Evolutionary conservation across 2,113 vertebrate species (phyloP), one percentile per base, ranked within the genome.

Genomic region (Puma concolor): DNA sequence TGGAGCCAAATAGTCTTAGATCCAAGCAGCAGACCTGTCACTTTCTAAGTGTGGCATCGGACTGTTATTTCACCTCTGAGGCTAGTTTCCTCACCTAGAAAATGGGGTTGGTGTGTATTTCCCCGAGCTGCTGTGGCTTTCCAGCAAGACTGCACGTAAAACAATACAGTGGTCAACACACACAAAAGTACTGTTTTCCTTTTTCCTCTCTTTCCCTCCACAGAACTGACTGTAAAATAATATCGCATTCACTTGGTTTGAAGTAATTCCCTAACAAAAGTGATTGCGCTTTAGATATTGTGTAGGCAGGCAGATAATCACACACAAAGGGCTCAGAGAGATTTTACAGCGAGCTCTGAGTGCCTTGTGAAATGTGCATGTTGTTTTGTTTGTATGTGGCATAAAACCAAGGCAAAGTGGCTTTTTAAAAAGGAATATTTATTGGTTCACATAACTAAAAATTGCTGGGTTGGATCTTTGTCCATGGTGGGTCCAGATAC

Each of bases 341-440:
- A 52, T 84, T 94, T 93, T 88, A 60, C 92, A 93, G 87, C 77
- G 85, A 85, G 41, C n/a, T 93, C 79, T 71, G 66, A 94, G 82
- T 41, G 17, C 36, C 9, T 25, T 54, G 52, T 52, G 63, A 95
- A 63, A 50, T 77, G 84, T 67, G 19, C 52, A 31, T 15, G 81
- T 76, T 89, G 60, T 29, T 89, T 95, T 92, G 71, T 95, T 96
- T 96, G 63, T 29, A 94, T 72, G 79, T 71, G 69, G 48, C 87
- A 69, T 76, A 69, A 96, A 95, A 90, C 31, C 84, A 94, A 89
- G 88, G 50, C 84, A 88, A 74, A 69, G n/a, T 71, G 91, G n/a
- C n/a, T 94, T 92, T 96, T n/a, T 36, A 66, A 83, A 89, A 88
- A 94, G 81, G n/a, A 66, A 66, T 36, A 67, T 91, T 79, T 88